These are phyloP conservation scores for Teleogryllus oceanicus DNA, from an alignment of 2,888 invertebrate species.

Conservation along the genomic window DNA sequence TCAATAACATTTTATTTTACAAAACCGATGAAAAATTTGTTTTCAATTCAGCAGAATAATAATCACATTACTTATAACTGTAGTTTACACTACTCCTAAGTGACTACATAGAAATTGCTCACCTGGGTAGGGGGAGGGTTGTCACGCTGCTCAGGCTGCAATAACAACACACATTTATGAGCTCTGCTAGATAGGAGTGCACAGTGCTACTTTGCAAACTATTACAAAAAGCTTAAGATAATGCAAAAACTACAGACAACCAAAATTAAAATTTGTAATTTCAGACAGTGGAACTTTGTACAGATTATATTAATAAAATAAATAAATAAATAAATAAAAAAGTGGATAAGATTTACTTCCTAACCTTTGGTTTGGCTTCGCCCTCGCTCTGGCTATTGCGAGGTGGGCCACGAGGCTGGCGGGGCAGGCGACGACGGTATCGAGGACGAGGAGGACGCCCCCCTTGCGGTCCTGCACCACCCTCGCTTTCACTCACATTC, in stretches of 20 bases:
- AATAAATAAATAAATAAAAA: too few relatives aligned
- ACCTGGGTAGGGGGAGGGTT: conserved; percentile 24
- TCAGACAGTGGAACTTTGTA: too few relatives aligned
- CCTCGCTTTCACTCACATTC: conserved; percentile 46
- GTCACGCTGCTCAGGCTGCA: conserved; percentile 24
- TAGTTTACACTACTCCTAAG: not conserved
- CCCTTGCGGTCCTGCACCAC: conserved; percentile 46
- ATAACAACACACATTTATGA: not conserved
- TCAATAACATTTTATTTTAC: too few relatives aligned
- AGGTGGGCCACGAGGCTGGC: conserved; percentile 40
- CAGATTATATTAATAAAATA: too few relatives aligned
- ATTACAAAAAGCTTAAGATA: too few relatives aligned
- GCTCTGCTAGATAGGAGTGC: not conserved
- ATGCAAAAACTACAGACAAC: too few relatives aligned
- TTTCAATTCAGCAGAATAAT: too few relatives aligned
- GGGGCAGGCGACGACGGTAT: conserved; percentile 48
- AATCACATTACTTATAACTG: not conserved
- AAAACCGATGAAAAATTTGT: too few relatives aligned
- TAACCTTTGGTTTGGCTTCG: conserved; percentile 41
- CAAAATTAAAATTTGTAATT: too few relatives aligned
- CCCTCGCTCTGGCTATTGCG: conserved; percentile 41
- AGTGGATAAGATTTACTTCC: not conserved
- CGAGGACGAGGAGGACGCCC: conserved; percentile 49
- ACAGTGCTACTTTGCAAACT: too few relatives aligned
- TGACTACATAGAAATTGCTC: not conserved